Percentiles rank a stretch among this genome's conserved stretches.
Conservation (phyloP, 2,113 vertebrate species). For the Gymnarchus niloticus region DNA sequence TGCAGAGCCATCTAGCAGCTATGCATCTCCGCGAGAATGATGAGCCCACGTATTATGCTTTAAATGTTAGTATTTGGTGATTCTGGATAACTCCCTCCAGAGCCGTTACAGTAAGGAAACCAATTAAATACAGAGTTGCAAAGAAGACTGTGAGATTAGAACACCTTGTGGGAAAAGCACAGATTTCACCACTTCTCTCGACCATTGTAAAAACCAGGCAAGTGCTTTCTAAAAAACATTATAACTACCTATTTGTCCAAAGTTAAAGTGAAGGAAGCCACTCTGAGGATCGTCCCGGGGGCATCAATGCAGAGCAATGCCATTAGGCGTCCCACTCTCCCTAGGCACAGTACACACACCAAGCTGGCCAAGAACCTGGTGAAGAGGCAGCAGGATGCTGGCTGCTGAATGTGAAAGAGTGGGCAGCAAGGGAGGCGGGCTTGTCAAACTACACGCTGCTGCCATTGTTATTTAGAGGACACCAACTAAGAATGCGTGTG, state of each 20-base stretch:
- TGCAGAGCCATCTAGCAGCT: neutral
- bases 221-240: neutral
- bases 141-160: neutral
- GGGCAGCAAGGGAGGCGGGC: neutral
- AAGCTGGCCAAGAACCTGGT: slow-evolving; percentile 15
- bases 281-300: neutral
- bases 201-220: neutral
- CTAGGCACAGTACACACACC: slow-evolving; percentile 13
- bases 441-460: slow-evolving; percentile 44
- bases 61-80: neutral
- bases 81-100: neutral
- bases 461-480: slow-evolving; percentile 9
- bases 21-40: slow-evolving; percentile 3
- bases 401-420: neutral
- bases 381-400: slow-evolving; percentile 5
- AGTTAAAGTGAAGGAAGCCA: neutral
- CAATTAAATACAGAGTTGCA: neutral
- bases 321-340: neutral
- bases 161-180: neutral
- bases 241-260: neutral
- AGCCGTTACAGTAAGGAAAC: neutral
- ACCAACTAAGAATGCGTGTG: neutral
- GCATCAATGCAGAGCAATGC: neutral
- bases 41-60: neutral
- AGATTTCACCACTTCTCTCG: neutral